Conservation (phyloP, 1,140 invertebrate genomes). For the Lepidotrigona ventralis region DNA sequence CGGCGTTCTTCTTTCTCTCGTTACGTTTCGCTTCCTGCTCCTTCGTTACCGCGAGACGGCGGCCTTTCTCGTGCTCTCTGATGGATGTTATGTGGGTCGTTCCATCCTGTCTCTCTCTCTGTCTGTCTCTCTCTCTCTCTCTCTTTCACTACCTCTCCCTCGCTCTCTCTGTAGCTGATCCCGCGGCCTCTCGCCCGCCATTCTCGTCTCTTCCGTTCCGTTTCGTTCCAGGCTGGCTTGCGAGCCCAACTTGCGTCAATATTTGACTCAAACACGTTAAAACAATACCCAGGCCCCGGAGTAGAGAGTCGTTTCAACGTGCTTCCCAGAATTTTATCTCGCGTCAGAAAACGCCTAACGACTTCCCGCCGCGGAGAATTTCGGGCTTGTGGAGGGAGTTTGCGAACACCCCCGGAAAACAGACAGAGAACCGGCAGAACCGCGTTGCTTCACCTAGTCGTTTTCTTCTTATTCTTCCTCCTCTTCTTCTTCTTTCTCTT, state of each 20-base stretch:
- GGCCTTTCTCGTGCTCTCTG: conserved; percentile 44
- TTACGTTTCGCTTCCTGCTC: conserved; percentile 47
- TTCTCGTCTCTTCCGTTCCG: conserved; percentile 55
- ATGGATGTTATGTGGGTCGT: conserved; percentile 66
- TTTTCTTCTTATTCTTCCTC: neutral
- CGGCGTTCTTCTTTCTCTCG: conserved; percentile 54
- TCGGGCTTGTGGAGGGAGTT: conserved; percentile 54
- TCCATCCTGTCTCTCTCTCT: conserved; percentile 51
- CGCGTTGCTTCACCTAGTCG: conserved; percentile 26
- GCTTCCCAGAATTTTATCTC: conserved; percentile 79
- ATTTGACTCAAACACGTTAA: conserved; percentile 81
- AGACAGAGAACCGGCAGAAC: conserved; percentile 28
- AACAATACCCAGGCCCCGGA: conserved; percentile 78
- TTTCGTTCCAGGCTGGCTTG: conserved; percentile 65
- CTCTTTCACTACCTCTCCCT: neutral
- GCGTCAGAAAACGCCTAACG: conserved; percentile 76
- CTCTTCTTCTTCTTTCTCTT: too few relatives aligned
- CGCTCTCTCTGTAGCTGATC: neutral
- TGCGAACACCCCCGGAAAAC: conserved; percentile 23
- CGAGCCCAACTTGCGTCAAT: conserved; percentile 78
- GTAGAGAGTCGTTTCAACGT: conserved; percentile 75
- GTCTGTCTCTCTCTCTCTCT: neutral
- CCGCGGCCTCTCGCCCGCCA: conserved; percentile 20
- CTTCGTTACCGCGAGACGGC: conserved; percentile 52
- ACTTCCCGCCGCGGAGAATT: conserved; percentile 72